A percentile compares a stretch with the other conserved stretches of the same genome.
Conservation (phyloP, 2,888 invertebrate species). For the Ischnura elegans region DNA sequence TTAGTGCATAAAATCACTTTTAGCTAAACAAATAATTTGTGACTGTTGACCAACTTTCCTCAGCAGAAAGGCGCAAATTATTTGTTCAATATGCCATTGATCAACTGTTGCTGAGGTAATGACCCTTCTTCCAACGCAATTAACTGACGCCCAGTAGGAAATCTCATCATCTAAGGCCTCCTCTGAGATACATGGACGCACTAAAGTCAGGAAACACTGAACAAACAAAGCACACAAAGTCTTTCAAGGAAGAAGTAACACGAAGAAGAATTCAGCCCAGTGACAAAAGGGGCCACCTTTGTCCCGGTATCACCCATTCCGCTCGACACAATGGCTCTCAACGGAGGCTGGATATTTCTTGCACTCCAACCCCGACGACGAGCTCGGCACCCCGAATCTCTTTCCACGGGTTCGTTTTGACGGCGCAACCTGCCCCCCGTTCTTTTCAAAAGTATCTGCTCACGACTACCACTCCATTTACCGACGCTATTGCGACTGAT, state of each 20-base stretch:
- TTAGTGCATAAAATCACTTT: too few relatives aligned
- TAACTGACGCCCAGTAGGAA: background rate
- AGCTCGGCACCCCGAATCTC: too few relatives aligned
- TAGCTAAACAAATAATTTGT: too few relatives aligned
- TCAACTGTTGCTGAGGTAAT: background rate
- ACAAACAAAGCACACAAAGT: background rate
- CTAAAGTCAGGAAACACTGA: background rate
- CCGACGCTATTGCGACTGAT: slow-evolving; percentile 18
- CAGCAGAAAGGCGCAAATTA: too few relatives aligned
- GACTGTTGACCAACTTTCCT: too few relatives aligned
- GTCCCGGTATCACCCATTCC: background rate
- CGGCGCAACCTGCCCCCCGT: background rate
- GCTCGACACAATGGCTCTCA: background rate
- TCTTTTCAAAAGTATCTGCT: background rate
- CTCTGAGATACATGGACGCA: background rate
- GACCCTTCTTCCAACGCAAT: background rate
- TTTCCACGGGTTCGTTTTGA: background rate
- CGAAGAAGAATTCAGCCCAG: background rate
- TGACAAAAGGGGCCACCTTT: background rate
- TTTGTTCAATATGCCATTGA: too few relatives aligned
- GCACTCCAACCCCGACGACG: background rate
- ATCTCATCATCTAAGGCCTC: background rate
- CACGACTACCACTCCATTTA: background rate
- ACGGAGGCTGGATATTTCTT: background rate
- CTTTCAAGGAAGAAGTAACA: background rate